Conservation (phyloP, 2,888 invertebrate genomes). For the Frankliniella fusca region DNA sequence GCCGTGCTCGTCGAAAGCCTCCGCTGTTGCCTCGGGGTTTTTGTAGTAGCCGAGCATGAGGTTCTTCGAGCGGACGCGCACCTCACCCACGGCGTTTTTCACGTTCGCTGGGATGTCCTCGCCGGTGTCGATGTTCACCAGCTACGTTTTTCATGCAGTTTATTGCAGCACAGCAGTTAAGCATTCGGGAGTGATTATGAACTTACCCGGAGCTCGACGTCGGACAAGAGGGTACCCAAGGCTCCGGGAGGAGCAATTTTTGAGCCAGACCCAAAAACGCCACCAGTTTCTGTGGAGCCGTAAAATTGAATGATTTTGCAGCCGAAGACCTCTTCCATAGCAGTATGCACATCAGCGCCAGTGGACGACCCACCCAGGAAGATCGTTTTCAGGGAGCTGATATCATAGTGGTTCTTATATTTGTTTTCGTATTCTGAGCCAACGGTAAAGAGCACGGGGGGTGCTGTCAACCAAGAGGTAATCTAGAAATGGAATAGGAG, state of each 20-base stretch:
- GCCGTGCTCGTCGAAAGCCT: background rate
- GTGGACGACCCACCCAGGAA: background rate
- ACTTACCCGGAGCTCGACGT: background rate
- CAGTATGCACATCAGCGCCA: background rate
- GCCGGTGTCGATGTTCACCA: background rate
- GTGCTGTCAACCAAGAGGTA: background rate
- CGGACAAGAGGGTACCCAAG: background rate
- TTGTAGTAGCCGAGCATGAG: slow-evolving; percentile 1
- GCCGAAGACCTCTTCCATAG: background rate
- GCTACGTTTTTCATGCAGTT: background rate
- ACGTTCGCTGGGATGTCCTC: background rate
- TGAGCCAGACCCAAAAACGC: background rate
- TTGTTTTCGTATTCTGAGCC: background rate
- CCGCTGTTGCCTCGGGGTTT: background rate
- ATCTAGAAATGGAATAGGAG: background rate
- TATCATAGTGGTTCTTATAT: background rate
- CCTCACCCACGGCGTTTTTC: background rate
- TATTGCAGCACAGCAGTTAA: background rate
- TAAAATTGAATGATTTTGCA: background rate
- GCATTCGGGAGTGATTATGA: too few species aligned
- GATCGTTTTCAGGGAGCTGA: background rate
- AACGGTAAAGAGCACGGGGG: background rate
- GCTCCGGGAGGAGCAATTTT: background rate
- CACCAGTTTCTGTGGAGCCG: background rate
- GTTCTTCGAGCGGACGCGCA: background rate